Percentiles rank a stretch among this genome's conserved stretches.
These are phyloP conservation scores for Oryzias curvinotus DNA, from an alignment of 2,113 vertebrate genomes.

Conservation along the genomic window DNA sequence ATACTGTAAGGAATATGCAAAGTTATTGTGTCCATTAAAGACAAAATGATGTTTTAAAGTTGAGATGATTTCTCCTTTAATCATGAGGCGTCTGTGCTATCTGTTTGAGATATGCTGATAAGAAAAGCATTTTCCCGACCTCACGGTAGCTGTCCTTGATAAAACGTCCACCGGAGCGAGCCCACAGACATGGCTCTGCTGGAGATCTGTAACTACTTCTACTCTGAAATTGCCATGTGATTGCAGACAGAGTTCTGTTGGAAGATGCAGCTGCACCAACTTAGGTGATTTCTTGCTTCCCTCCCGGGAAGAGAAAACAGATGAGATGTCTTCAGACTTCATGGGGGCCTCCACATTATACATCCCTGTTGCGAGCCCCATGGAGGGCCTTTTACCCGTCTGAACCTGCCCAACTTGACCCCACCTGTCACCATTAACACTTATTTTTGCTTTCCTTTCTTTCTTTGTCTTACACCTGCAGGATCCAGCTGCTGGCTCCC, in stretches of 20 bases:
- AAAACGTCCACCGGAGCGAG: neutral
- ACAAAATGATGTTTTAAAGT: too few relatives aligned
- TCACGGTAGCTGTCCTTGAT: neutral
- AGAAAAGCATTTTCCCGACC: neutral
- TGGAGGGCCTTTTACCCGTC: neutral
- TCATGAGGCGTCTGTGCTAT: too few relatives aligned
- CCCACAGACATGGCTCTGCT: neutral
- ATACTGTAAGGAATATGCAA: too few relatives aligned
- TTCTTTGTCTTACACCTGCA: neutral
- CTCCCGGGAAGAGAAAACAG: neutral
- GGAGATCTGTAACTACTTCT: neutral
- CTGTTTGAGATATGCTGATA: neutral
- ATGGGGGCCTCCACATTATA: neutral
- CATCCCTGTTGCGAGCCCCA: neutral
- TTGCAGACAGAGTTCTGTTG: neutral
- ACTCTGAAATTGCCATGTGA: neutral
- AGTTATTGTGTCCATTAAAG: too few relatives aligned
- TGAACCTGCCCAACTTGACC: neutral
- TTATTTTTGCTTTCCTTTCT: neutral
- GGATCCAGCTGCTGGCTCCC: neutral
- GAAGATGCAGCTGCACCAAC: neutral
- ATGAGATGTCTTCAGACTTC: neutral
- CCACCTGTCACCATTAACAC: neutral
- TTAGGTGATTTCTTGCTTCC: neutral
- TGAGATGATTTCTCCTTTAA: too few relatives aligned